Evolutionary conservation across 2,113 vertebrate species (phyloP).

Genomic region (Peromyscus polionotus): DNA sequence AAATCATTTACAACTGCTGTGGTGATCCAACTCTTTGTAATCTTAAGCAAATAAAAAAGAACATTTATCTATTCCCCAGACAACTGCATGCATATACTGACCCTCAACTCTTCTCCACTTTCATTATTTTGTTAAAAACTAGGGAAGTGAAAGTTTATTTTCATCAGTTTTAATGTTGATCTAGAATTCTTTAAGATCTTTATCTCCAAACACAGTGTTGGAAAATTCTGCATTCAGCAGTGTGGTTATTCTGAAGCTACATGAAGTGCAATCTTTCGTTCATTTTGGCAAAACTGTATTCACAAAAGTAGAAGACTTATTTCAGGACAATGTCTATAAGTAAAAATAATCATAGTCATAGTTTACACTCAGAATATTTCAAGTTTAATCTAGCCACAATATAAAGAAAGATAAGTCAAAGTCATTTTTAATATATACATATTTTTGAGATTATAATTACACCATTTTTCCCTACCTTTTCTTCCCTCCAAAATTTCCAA

Average conservation of each 20-base stretch:
- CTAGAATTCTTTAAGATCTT: constrained; percentile 56
- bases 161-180: constrained; percentile 33
- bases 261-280: neutral
- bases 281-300: constrained; percentile 10
- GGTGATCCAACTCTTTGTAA: constrained; percentile 77
- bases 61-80: constrained; percentile 72
- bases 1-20: constrained; percentile 77
- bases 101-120: constrained; percentile 47
- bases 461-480: neutral
- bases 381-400: neutral
- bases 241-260: neutral
- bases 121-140: constrained; percentile 23
- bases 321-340: neutral
- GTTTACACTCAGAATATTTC: neutral
- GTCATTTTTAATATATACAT: neutral
- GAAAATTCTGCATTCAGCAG: neutral
- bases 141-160: constrained; percentile 23
- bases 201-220: constrained; percentile 43
- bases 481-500: neutral
- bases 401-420: neutral
- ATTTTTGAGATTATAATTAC: neutral
- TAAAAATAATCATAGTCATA: neutral
- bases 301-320: neutral
- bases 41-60: constrained; percentile 79
- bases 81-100: constrained; percentile 32